Percentiles rank a stretch among this genome's conserved stretches.
These are phyloP conservation scores for Gallinago stenura DNA, from an alignment of 2,797 vertebrate species.

Conservation along the genomic window DNA sequence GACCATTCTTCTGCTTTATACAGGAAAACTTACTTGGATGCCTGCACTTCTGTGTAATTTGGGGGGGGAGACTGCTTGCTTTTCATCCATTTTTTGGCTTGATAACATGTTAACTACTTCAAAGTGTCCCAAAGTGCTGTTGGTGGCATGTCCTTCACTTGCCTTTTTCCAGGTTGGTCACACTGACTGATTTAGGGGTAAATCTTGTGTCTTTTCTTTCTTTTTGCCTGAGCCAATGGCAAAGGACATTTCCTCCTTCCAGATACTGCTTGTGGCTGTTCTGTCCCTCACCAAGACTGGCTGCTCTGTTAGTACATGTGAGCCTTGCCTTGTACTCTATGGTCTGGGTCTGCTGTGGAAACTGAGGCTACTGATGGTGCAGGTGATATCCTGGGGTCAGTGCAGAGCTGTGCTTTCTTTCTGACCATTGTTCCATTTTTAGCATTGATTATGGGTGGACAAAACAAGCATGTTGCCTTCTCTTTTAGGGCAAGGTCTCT, in stretches of 20 bases:
- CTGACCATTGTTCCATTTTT: conserved; percentile 1
- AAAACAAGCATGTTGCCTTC: not conserved
- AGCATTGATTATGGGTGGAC: not conserved
- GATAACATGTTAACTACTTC: not conserved
- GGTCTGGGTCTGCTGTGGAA: not conserved
- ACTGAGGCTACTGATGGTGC: not conserved
- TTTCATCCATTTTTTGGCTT: not conserved
- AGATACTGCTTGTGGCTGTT: not conserved
- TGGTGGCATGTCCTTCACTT: not conserved
- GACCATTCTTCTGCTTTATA: not conserved
- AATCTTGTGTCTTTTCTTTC: not conserved
- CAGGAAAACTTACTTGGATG: not conserved
- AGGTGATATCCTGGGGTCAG: not conserved
- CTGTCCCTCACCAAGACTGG: not conserved
- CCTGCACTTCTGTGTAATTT: not conserved
- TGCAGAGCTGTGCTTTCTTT: not conserved
- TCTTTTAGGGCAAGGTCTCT: not conserved
- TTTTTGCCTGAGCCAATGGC: not conserved
- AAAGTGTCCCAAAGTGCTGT: not conserved
- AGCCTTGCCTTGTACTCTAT: not conserved
- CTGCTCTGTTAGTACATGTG: not conserved
- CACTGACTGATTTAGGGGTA: not conserved
- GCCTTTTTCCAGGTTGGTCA: not conserved
- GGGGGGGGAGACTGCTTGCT: not conserved
- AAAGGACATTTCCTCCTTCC: not conserved